Base-by-base conservation (phyloP, 2,888 invertebrate species). In the Agrotis puta region DNA sequence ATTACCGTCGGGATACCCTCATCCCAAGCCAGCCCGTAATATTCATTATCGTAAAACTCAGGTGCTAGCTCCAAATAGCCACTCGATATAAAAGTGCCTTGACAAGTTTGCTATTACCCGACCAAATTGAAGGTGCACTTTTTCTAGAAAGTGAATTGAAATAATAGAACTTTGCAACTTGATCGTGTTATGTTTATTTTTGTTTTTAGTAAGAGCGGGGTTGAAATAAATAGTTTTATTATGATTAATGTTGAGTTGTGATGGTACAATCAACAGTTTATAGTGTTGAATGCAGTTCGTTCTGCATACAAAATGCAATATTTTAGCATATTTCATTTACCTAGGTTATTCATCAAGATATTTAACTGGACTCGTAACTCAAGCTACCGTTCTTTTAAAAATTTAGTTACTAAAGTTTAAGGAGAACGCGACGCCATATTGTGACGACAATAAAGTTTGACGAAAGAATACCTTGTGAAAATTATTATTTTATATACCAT, bases 11-110 rank as follows among this genome's bases (percentile, higher is more conserved):
- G 57, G 50, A 65, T 63, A 64, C 51, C 70, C 70, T 64, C 53
- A 33, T 75, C 76, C 65, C 79, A 73, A 73, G 61, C 66, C 57
- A 59, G 50, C 57, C 72, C 70, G 83, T 79, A 84, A 85, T 86
- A 83, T 54, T 85, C 86, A 85, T 88, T 83, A 86, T 80, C 85
- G 77, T 88, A 88, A 88, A 87, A 85, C 88, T 85, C 88, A 87
- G 88, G 88, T 88, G 85, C 79, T 67, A 58, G 77, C 75, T 65
- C 22, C 56, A 45, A 74, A 83, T 77, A 64, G 80, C 77, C 74
- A 80, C 83, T 77, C 77, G 75, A 84, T 79, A 77, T 82, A 82
- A 84, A 84, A 77, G 80, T 73, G 64, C 77, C 77, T 70, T 72
- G 74, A 84, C 78, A 76, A 83, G 69, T 77, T 66, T 11, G 51